Percentiles rank a stretch among this genome's conserved stretches.
These are phyloP conservation scores for Parasteatoda lunata DNA, from an alignment of 2,888 invertebrate genomes.

Conservation along the genomic window DNA sequence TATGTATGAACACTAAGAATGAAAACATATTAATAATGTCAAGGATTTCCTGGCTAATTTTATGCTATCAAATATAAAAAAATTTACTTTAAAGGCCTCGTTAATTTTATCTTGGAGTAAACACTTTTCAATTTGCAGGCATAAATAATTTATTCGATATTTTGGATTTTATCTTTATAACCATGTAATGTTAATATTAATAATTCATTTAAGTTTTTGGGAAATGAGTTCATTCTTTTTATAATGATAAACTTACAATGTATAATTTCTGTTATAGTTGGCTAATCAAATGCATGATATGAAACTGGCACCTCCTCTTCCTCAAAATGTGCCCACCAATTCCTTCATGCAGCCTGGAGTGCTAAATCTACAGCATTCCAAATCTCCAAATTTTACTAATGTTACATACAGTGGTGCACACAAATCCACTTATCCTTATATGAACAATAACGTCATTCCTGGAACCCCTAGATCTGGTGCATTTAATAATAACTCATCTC, in stretches of 20 bases:
- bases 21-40: too few species aligned
- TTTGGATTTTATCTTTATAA: too few species aligned
- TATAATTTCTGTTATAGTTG: constrained; percentile 28
- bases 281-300: constrained; percentile 57
- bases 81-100: too few species aligned
- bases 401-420: constrained; percentile 53
- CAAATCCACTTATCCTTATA: constrained; percentile 49
- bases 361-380: constrained; percentile 26
- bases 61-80: too few species aligned
- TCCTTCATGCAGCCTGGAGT: constrained; percentile 8
- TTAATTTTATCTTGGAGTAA: too few species aligned
- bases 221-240: too few species aligned
- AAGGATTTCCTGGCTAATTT: too few species aligned
- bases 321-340: constrained; percentile 8
- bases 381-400: constrained; percentile 20
- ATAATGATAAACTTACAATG: neutral
- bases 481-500: constrained; percentile 10
- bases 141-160: too few species aligned
- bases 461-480: neutral
- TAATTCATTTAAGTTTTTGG: too few species aligned
- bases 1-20: too few species aligned
- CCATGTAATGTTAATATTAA: too few species aligned
- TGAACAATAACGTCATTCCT: constrained; percentile 34
- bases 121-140: too few species aligned
- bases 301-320: constrained; percentile 34